Base-by-base conservation (phyloP, 2,888 invertebrate genomes). In the Philopedon plagiatum region DNA sequence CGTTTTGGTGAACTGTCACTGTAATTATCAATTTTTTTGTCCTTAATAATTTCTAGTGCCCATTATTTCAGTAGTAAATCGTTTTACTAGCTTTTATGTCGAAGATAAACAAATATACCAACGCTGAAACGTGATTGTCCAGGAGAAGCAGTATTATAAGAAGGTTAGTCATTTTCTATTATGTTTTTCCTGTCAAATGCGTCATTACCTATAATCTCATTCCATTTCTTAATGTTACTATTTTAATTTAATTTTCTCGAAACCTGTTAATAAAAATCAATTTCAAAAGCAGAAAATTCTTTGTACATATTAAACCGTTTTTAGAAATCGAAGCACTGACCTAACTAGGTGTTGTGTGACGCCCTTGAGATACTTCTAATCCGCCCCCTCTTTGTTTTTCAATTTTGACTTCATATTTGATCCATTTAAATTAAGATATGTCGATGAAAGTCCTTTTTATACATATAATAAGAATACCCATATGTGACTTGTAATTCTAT, bases 181-280 rank as follows among this genome's bases (percentile, higher is more conserved):
- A 83, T 83, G 83, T 83, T 82, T 80, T 79, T 80, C 80, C 78
- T 82, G 83, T 83, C 83, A 83, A 83, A 83, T 85, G 84, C 84
- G 84, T 84, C 85, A 85, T 81, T 77, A 76, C 64, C 51, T 54
- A 39, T 73, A 73, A 73, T 73, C 65, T 58, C 64, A 64, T 72
- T 72, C 66, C 71, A 78, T 77, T 76, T 77, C 58, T 78, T 77
- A 71, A 78, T 75, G 74, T 68, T 74, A 66, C 66, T 67, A 73
- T 76, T 76, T 63, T 34, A 69, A 57, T 69, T 62, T 63, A 63
- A 77, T 76, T 79, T 64, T 58, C 72, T 37, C 39, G 54, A 63
- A 54, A 80, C 78, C 76, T 78, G 78, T 78, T 78, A 78, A 77
- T 75, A 51, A 75, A 65, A 77, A 72, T 73, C 56, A 64, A 73